Conservation (phyloP, 2,888 invertebrate genomes). For the Meganola albula region DNA sequence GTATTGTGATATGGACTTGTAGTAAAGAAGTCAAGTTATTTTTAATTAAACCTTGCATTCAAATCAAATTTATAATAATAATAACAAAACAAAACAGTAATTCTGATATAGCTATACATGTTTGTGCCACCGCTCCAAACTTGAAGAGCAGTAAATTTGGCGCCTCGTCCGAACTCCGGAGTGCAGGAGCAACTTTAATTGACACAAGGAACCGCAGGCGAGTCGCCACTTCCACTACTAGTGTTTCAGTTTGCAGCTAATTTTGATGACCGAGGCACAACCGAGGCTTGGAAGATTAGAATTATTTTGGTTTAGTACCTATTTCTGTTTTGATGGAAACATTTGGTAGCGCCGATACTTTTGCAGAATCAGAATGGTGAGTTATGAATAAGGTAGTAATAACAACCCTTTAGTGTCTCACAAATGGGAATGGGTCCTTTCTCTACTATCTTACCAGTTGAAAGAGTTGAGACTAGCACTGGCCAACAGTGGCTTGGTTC, state of each 20-base stretch:
- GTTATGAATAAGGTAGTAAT: no score
- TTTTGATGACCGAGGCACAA: slow-evolving; percentile 9
- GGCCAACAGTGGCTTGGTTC: no score
- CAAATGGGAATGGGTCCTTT: no score
- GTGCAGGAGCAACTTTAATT: slow-evolving; percentile 23
- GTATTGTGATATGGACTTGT: neutral
- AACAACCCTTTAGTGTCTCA: no score
- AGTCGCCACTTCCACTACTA: slow-evolving; percentile 9
- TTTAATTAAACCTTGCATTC: no score
- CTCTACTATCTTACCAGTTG: no score
- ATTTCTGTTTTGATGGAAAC: no score
- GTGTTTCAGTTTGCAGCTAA: slow-evolving; percentile 15
- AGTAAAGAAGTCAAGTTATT: no score
- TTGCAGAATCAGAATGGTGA: no score
- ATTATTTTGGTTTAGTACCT: slow-evolving; percentile 1
- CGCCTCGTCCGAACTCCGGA: slow-evolving; percentile 5
- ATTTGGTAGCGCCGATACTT: slow-evolving; percentile 7
- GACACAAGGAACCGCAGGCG: slow-evolving; percentile 22
- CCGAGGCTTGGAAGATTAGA: no score
- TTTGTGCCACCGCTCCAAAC: slow-evolving; percentile 12
- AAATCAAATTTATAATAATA: neutral
- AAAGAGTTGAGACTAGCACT: no score
- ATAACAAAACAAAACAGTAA: neutral
- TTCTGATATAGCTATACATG: no score
- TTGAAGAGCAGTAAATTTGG: slow-evolving; percentile 16